A percentile compares a stretch with the other conserved stretches of the same genome.
phyloP scores from a whole-genome alignment of 2,797 vertebrate genomes.

The Acanthis flammea region DNA sequence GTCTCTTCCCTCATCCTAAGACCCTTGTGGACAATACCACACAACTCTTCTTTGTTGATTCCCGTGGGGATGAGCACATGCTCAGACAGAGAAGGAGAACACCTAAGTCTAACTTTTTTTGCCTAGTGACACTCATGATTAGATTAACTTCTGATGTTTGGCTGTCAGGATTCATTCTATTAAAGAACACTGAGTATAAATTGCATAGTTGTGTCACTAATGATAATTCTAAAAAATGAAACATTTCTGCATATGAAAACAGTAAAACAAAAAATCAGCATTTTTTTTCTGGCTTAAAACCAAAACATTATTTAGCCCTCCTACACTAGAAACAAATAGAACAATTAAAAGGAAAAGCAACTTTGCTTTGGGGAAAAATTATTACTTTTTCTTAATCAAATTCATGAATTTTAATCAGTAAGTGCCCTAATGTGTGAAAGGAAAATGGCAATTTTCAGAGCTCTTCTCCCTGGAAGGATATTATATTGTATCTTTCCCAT shows the following conservation, averaged over 20 bases:
- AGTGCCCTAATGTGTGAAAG: slow-evolving; percentile 1
- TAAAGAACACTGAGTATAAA: background rate
- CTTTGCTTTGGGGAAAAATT: background rate
- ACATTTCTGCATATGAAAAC: background rate
- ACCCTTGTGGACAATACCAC: no score
- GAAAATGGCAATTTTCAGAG: slow-evolving; percentile 30
- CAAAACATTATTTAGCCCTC: background rate
- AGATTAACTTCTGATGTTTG: background rate
- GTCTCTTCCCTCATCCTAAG: no score
- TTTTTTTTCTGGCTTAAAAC: background rate
- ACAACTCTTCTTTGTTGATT: background rate
- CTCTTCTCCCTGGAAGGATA: slow-evolving; percentile 4
- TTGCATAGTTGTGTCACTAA: background rate
- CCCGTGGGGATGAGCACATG: background rate
- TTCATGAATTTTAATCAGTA: slow-evolving; percentile 30
- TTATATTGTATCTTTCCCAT: slow-evolving; percentile 20
- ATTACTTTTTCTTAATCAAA: slow-evolving; percentile 16
- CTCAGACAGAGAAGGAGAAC: background rate
- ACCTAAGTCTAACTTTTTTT: background rate
- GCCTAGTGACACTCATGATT: background rate
- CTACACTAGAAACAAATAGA: slow-evolving; percentile 18
- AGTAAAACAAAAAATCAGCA: background rate
- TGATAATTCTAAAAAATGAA: background rate
- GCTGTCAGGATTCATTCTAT: background rate
- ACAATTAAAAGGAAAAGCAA: slow-evolving; percentile 5